Percentiles rank a stretch among this genome's conserved stretches.
phyloP scores from a whole-genome alignment of 1,140 invertebrate species.

The Brachionus koreanus region DNA sequence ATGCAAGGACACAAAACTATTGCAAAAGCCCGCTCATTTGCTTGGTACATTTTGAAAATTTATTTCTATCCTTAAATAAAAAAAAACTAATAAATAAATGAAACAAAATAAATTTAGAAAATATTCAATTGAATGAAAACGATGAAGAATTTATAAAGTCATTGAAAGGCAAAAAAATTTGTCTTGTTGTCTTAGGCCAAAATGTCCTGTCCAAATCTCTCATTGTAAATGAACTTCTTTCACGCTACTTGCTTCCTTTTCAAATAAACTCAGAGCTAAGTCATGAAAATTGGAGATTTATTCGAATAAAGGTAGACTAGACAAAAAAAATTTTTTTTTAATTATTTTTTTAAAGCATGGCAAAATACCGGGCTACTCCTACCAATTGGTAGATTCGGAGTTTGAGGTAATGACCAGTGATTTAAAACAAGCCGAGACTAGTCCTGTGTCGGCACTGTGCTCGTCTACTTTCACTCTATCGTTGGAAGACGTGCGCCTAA shows the following conservation, averaged over 20 bases:
- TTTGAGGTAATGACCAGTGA: conserved; percentile 33
- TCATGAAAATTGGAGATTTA: conserved; percentile 65
- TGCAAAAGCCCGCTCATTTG: neutral
- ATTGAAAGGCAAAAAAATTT: conserved; percentile 7
- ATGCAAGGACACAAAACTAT: neutral
- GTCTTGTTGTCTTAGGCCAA: conserved; percentile 67
- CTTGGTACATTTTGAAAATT: neutral
- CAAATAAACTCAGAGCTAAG: conserved; percentile 51
- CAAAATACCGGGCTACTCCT: conserved; percentile 11
- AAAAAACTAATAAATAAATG: neutral
- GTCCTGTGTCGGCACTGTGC: neutral
- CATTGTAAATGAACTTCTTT: conserved; percentile 70
- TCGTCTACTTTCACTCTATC: neutral
- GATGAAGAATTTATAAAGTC: conserved; percentile 9
- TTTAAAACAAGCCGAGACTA: neutral
- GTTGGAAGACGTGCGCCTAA: neutral
- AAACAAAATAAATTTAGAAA: neutral
- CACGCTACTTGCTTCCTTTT: conserved; percentile 65
- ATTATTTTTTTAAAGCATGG: neutral
- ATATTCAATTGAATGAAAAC: neutral
- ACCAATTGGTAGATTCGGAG: conserved; percentile 26
- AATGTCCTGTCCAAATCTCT: conserved; percentile 67
- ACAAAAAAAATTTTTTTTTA: neutral
- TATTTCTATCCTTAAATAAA: neutral
- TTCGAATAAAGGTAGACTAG: conserved; percentile 63